Conservation (phyloP, 1,140 invertebrate species). For the Scylla paramamosain region DNA sequence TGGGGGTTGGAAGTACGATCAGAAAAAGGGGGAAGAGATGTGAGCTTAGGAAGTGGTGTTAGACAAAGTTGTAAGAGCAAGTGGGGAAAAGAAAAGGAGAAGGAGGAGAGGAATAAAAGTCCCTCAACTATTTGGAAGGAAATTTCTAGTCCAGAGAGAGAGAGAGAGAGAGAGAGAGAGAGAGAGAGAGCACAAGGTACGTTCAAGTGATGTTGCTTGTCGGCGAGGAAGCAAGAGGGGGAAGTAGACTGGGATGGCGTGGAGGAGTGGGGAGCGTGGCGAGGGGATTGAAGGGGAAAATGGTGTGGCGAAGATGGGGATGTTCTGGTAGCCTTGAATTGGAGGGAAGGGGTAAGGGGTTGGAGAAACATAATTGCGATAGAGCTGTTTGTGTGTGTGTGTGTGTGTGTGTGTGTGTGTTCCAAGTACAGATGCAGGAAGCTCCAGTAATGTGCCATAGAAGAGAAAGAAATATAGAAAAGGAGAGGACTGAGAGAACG, state of each 20-base stretch:
- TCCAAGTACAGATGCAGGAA: too few species aligned
- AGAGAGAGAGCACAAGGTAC: neutral
- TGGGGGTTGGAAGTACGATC: neutral
- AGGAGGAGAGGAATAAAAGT: neutral
- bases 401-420: too few species aligned
- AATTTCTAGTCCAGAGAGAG: neutral
- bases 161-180: conserved; percentile 20
- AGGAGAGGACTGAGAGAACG: too few species aligned
- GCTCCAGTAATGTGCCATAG: too few species aligned
- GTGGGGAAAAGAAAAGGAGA: neutral
- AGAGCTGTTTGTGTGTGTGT: too few species aligned
- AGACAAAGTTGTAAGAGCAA: neutral
- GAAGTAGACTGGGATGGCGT: neutral
- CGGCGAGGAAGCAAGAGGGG: neutral
- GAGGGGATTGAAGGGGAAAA: neutral
- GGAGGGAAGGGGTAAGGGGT: too few species aligned
- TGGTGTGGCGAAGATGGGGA: too few species aligned
- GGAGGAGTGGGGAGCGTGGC: neutral
- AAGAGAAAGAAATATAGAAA: too few species aligned
- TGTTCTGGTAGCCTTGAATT: too few species aligned
- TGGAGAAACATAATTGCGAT: too few species aligned
- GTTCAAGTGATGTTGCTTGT: neutral
- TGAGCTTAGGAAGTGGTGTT: too few species aligned
- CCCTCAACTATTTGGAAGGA: neutral
- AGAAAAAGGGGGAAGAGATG: neutral